Percentiles rank a stretch among this genome's conserved stretches.
These are phyloP conservation scores for Nematolebias whitei DNA, from an alignment of 2,113 vertebrate genomes.

Conservation along the genomic window DNA sequence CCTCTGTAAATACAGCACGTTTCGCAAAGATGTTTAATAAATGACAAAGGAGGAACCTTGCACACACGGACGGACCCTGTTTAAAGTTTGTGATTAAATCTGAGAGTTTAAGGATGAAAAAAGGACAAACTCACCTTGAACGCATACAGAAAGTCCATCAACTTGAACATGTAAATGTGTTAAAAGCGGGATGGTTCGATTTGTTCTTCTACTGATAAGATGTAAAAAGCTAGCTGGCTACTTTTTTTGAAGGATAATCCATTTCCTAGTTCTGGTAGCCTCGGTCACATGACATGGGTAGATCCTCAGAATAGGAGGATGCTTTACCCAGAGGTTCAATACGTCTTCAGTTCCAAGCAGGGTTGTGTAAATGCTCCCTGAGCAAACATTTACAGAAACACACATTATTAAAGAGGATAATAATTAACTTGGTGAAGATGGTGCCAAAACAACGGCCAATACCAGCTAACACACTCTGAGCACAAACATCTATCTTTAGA, in stretches of 20 bases:
- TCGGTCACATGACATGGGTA: conserved; percentile 59
- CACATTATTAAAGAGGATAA: conserved; percentile 52
- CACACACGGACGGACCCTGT: background rate
- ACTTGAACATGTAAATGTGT: background rate
- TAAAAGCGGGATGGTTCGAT: conserved; percentile 6
- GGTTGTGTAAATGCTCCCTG: conserved; percentile 41
- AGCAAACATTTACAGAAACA: conserved; percentile 20
- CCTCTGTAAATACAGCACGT: background rate
- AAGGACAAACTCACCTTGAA: conserved; percentile 67
- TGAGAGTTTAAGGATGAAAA: conserved; percentile 3
- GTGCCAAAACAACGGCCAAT: conserved; percentile 45
- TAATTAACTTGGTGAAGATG: conserved; percentile 71
- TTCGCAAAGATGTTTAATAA: background rate
- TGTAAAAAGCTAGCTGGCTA: background rate
- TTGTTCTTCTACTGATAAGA: conserved; percentile 17
- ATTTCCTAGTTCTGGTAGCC: conserved; percentile 32
- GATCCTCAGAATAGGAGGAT: conserved; percentile 47
- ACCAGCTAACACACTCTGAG: conserved; percentile 18
- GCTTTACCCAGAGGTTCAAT: background rate
- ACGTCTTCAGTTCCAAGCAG: conserved; percentile 44
- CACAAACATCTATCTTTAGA: conserved; percentile 55
- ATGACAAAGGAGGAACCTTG: background rate
- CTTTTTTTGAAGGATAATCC: no score
- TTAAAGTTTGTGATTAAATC: background rate
- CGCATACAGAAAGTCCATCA: conserved; percentile 70